Conservation (phyloP, 2,797 vertebrate species). For the Rousettus madagascariensis region DNA sequence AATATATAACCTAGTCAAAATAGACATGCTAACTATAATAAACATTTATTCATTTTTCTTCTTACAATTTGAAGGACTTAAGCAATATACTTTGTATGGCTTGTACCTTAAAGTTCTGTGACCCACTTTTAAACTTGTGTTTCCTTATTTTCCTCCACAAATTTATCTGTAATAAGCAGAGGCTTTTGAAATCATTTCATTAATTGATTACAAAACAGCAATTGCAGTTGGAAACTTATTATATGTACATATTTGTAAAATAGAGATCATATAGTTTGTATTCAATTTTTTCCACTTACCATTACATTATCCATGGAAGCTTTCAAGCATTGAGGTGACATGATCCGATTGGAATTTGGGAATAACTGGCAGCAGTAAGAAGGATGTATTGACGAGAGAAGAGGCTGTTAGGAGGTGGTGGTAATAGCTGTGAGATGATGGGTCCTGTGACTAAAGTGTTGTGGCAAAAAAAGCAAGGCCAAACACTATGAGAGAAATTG, state of each 20-base stretch:
- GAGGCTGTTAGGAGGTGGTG: background rate
- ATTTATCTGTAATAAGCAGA: background rate
- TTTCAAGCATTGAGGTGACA: background rate
- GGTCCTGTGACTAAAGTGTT: background rate
- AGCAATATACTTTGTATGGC: background rate
- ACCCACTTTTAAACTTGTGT: background rate
- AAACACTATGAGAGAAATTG: background rate
- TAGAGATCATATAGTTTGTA: background rate
- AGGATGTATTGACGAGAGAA: background rate
- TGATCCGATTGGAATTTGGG: background rate
- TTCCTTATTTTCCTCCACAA: background rate
- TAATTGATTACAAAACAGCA: background rate
- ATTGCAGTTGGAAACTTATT: background rate
- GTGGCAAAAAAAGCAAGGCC: background rate
- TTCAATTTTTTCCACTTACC: background rate
- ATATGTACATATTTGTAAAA: background rate
- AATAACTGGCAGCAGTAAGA: background rate
- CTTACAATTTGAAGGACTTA: conserved; percentile 21
- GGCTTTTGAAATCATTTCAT: background rate
- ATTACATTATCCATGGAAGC: background rate
- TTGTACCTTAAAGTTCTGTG: background rate
- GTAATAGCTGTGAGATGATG: background rate
- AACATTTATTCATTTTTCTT: background rate
- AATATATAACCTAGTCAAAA: background rate
- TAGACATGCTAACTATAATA: background rate